Percentiles rank a stretch among this genome's conserved stretches.
Evolutionary conservation across 2,797 vertebrate species (phyloP).

Genomic region (Onychomys leucogaster): DNA sequence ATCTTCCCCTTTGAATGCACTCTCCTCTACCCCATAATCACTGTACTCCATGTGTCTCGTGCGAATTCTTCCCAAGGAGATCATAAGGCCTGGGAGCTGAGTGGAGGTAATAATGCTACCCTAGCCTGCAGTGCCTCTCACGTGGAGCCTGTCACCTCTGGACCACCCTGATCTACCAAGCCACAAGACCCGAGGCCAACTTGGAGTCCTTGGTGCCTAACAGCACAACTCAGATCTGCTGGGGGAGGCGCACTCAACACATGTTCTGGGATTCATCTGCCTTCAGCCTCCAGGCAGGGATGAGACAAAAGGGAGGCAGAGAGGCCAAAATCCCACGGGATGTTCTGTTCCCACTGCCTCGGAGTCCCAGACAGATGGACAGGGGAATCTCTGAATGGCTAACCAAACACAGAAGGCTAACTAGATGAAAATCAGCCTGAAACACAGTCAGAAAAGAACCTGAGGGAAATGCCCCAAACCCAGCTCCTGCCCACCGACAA

Average conservation of each 20-base stretch:
- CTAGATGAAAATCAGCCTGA: slow-evolving; percentile 31
- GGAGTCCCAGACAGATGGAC: slow-evolving; percentile 53
- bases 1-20: not conserved
- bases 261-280: not conserved
- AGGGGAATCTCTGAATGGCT: slow-evolving; percentile 60
- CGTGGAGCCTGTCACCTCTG: not conserved
- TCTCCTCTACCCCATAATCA: not conserved
- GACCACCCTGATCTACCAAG: not conserved
- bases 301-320: not conserved
- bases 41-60: not conserved
- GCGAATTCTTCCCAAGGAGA: not conserved
- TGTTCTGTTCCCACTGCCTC: slow-evolving; percentile 50
- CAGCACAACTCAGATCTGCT: not conserved
- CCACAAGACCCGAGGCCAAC: not conserved
- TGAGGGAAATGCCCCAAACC: not conserved
- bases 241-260: too few relatives aligned
- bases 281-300: not conserved
- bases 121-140: not conserved
- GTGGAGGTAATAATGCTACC: not conserved
- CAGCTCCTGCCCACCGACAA: not conserved
- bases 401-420: slow-evolving; percentile 57
- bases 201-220: not conserved
- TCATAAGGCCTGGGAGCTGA: not conserved
- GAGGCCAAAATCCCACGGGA: not conserved
- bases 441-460: slow-evolving; percentile 12